A percentile compares a stretch with the other conserved stretches of the same genome.
Conservation (phyloP, 2,888 invertebrate species). For the Megaustenia siamemsis region DNA sequence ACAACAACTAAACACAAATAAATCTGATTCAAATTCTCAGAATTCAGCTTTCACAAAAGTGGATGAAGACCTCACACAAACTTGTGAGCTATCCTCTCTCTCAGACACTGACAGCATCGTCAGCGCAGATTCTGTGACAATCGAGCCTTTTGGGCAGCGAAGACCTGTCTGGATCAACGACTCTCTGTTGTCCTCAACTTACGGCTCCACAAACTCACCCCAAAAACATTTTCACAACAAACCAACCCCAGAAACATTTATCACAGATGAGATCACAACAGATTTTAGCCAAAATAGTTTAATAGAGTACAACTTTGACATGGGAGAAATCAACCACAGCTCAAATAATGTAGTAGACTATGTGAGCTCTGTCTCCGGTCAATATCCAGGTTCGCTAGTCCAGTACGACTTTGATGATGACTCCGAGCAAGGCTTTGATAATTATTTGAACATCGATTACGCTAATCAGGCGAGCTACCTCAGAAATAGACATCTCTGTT, state of each 20-base stretch:
- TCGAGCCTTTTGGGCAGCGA: slow-evolving; percentile 62
- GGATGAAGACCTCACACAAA: no score
- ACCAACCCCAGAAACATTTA: background rate
- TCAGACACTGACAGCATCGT: slow-evolving; percentile 50
- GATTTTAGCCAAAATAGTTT: background rate
- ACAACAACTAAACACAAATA: no score
- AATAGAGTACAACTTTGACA: slow-evolving; percentile 20
- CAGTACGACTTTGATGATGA: slow-evolving; percentile 67
- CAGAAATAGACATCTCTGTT: slow-evolving; percentile 63
- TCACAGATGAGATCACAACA: background rate
- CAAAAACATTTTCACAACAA: background rate
- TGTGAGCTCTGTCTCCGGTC: background rate
- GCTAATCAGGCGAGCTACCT: slow-evolving; percentile 55
- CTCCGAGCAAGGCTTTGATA: slow-evolving; percentile 70
- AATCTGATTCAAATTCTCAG: no score
- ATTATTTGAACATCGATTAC: slow-evolving; percentile 64
- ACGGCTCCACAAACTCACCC: background rate
- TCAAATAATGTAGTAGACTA: background rate
- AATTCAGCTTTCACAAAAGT: no score
- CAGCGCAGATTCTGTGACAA: slow-evolving; percentile 61
- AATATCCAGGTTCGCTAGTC: slow-evolving; percentile 45
- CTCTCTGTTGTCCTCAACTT: slow-evolving; percentile 21
- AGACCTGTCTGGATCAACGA: slow-evolving; percentile 64
- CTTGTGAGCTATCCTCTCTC: no score
- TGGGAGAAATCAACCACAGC: background rate